Conservation (phyloP, 2,888 invertebrate species). For the Timema podura region DNA sequence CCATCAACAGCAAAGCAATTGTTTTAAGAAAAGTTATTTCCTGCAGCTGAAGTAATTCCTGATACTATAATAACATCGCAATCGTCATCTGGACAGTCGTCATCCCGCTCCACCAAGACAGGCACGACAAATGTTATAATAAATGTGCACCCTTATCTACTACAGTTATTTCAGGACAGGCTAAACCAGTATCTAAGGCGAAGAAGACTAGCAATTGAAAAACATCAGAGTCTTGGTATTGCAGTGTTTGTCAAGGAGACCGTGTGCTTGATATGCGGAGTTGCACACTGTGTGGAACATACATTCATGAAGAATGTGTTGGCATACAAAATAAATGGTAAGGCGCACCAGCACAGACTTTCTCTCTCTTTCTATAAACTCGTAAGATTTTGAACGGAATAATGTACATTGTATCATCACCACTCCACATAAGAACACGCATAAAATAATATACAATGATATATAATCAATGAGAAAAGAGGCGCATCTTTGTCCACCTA, state of each 20-base stretch:
- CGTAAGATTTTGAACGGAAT: too few species aligned
- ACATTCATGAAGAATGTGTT: conserved; percentile 15
- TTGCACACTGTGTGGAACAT: conserved; percentile 8
- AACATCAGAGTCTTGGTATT: conserved; percentile 11
- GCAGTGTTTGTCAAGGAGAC: conserved; percentile 12
- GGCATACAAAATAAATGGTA: too few species aligned
- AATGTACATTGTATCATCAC: too few species aligned
- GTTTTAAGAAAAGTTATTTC: conserved; percentile 12
- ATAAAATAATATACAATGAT: too few species aligned
- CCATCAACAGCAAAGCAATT: conserved; percentile 13
- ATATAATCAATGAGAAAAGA: too few species aligned
- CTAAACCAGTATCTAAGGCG: not conserved
- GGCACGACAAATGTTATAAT: not conserved
- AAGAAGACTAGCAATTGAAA: conserved; percentile 2
- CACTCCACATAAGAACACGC: too few species aligned
- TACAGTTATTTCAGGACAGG: not conserved
- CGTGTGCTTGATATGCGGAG: conserved; percentile 9
- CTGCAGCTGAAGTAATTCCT: not conserved
- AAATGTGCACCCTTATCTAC: not conserved
- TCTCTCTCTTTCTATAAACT: too few species aligned
- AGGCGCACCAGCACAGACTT: too few species aligned
- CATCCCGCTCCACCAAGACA: not conserved
- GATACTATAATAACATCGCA: not conserved
- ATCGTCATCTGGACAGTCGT: not conserved
- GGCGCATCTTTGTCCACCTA: too few species aligned